Evolutionary conservation across 2,888 invertebrate genomes (phyloP), one percentile per base, ranked within the genome.

Genomic region (Cryptus armator): DNA sequence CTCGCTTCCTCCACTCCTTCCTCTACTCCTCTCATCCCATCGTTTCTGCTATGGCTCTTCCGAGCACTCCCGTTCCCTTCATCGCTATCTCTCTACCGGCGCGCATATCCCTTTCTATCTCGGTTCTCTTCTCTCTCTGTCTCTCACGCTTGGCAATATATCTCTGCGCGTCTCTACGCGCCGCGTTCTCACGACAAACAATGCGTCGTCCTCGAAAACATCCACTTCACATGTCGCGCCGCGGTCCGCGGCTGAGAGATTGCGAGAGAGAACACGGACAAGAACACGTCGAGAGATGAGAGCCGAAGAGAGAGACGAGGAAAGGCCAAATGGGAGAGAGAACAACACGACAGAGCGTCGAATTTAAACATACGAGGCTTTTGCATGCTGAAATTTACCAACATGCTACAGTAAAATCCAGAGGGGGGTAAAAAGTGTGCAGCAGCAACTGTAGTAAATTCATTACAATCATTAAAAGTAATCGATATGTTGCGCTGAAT

Each of bases 191-290:
- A 90, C 89, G 90, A 90, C 89, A 90, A 91, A 91, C 91, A 90
- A 91, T 91, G 91, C 91, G 89, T 90, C 90, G 88, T 89, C 89
- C 90, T 90, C 91, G 90, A 91, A 91, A 91, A 90, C 90, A 91
- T 90, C 90, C 90, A 91, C 90, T 90, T 90, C 89, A 90, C 90
- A 89, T 90, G 90, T 90, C 89, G 89, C 87, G 88, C 86, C 86
- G 79, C 67, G 71, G 77, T 78, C 62, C 74, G 70, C 78, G 19
- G 81, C 81, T 70, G 78, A 81, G 81, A 82, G 84, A 86, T 72
- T 37, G 37, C 59, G 74, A 84, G 79, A 76, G 82, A 87, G 82
- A 86, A 79, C 66, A 79, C 62, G 83, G 70, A 70, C 46, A 67
- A 67, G 72, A 59, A 83, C 71, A 37, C 71, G 75, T 66, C 66